Evolutionary conservation across 2,888 invertebrate genomes (phyloP), one percentile per base, ranked within the genome.

Genomic region (Dryocosmus kuriphilus): DNA sequence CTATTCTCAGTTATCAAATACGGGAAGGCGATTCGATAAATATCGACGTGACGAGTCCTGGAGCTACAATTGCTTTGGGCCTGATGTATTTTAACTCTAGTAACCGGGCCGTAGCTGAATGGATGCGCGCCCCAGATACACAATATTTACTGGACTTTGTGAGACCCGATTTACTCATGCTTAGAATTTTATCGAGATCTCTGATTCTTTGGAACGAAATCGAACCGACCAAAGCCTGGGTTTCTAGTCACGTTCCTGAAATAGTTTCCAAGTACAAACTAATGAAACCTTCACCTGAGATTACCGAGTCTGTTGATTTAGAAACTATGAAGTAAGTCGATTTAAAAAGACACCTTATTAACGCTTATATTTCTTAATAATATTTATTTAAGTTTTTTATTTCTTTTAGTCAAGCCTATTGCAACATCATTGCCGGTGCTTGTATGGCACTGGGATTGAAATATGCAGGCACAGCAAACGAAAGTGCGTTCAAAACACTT

Each of bases 41-140:
- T 92, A 95, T 98, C 79, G 98, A 99, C 92, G 97, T 99, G 73
- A 99, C 98, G 1, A 96, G 98, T 0, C 98, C 99, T 0, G 98
- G 98, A 0, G 98, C 99, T 0, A 98, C 98, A 0, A 93, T 99
- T 46, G 99, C 99, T 0, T 93, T 99, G 5, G 99, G 98, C 0
- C 94, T 99, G 86, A 96, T 98, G 94, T 99, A 97, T 93, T 94
- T 98, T 89, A 95, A 96, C 81, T 96, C 97, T 3, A 94, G 95
- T 78, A 97, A 97, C 92, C 94, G 94, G 81, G 96, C 98, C 2
- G 96, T 98, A 1, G 98, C 98, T 5, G 95, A 96, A 83, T 98
- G 98, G 98, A 95, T 99, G 94, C 93, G 94, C 63, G 96, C 98
- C 1, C 98, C 99, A 0, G 94, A 95, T 85, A 98, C 98, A 0